phyloP scores from a whole-genome alignment of 2,113 vertebrate species.

The Chlamydotis undulata region DNA sequence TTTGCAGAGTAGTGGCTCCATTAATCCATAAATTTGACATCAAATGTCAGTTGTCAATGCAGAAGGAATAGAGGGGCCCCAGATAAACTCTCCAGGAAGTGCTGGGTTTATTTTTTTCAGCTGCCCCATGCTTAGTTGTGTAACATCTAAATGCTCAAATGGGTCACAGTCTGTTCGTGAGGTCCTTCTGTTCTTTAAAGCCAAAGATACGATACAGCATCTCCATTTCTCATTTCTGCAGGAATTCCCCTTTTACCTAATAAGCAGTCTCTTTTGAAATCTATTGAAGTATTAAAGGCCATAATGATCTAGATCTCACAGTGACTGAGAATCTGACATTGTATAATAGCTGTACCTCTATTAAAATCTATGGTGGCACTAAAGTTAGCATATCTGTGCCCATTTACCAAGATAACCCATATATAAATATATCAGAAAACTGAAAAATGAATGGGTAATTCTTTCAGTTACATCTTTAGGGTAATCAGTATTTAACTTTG shows the following conservation, averaged over 20 bases:
- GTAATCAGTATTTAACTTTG: background rate
- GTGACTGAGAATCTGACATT: background rate
- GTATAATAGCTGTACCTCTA: background rate
- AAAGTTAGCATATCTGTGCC: conserved; percentile 6
- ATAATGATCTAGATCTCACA: conserved; percentile 25
- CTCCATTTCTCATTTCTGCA: conserved; percentile 41
- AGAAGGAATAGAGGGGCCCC: background rate
- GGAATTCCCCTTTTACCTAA: conserved; percentile 58
- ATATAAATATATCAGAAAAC: conserved; percentile 11
- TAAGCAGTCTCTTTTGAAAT: conserved; percentile 72
- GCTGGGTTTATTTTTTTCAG: background rate
- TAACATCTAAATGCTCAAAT: background rate
- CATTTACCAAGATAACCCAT: background rate
- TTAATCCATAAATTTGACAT: background rate
- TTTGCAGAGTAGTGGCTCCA: background rate
- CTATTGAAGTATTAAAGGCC: conserved; percentile 71
- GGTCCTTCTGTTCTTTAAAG: background rate
- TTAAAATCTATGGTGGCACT: background rate
- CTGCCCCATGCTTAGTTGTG: background rate
- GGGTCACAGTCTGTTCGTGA: background rate
- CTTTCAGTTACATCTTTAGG: background rate
- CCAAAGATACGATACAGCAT: background rate
- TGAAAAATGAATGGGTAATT: background rate
- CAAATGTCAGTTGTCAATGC: background rate
- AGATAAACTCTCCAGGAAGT: background rate